A percentile compares a stretch with the other conserved stretches of the same genome.
Evolutionary conservation across 2,113 vertebrate species (phyloP).

Genomic region (Clarias batrachus): DNA sequence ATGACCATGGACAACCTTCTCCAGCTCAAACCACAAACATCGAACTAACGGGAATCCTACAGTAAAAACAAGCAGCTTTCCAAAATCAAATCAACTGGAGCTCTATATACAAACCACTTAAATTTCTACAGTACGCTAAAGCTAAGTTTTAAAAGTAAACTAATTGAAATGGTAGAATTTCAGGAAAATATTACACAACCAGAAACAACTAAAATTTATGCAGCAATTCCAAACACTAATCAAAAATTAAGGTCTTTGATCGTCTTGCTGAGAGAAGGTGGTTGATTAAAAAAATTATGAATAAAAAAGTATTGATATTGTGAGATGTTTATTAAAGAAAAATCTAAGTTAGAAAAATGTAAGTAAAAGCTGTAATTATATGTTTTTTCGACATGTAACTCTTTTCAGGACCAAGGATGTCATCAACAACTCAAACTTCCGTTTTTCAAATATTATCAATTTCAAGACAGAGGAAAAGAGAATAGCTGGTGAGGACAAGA

Average conservation of each 20-base stretch:
- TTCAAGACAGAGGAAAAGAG: too few species aligned
- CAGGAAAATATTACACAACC: neutral
- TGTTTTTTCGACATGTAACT: too few species aligned
- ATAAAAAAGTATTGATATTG: neutral
- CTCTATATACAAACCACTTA: neutral
- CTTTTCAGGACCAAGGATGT: neutral
- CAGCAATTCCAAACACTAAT: neutral
- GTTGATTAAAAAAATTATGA: neutral
- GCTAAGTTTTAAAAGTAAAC: neutral
- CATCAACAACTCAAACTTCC: neutral
- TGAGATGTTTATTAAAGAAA: neutral
- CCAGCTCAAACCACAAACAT: constrained; percentile 30
- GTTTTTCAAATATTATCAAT: neutral
- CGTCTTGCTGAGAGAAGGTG: neutral
- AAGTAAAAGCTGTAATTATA: too few species aligned
- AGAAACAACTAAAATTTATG: neutral
- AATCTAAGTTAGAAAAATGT: too few species aligned
- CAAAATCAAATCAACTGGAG: neutral
- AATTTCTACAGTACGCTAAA: neutral
- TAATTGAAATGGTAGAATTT: neutral
- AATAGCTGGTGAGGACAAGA: too few species aligned
- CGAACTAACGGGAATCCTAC: constrained; percentile 16
- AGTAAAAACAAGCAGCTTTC: constrained; percentile 26
- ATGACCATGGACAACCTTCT: constrained; percentile 17
- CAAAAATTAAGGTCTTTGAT: neutral